Base-by-base conservation (phyloP, 1,140 invertebrate genomes). In the Nautilus pompilius region DNA sequence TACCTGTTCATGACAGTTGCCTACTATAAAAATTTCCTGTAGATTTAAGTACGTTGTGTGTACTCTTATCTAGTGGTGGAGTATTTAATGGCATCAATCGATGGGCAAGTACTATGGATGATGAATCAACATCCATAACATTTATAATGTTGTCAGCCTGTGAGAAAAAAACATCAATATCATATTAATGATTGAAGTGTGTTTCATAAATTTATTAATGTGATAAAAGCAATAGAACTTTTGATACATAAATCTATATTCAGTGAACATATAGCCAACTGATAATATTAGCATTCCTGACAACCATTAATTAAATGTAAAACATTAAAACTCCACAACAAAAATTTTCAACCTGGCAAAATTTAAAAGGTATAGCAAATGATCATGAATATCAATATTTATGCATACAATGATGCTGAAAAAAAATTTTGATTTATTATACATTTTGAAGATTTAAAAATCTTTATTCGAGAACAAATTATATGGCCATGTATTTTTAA, bases 11-110 rank as follows among this genome's bases (percentile, higher is more conserved):
- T 90, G 88, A 73, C 91, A 92, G 79, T 95, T 96, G 45, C 96
- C 95, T 56, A 98, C 90, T 67, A 98, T 95, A 30, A 98, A 85
- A 68, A 96, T 94, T 86, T 98, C 96, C 85, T 96, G 93, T 22
- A 98, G 85, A 41, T 89, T 89, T 59, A 96, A 85, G 59, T 82
- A 79, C 26, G 76, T 71, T 63, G 89, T n/a, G 90, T 68, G 90
- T 88, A 32, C 90, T 89, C 77, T 92, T 90, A 82, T 96, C 93
- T 68, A 94, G 87, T 17, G 92, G 91, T 55, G 93, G 93, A 56
- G 90, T 93, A 67, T 90, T 93, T 61, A 92, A 80, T 48, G 91
- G 89, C 71, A 90, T 92, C 74, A 95, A 86, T 82, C 93, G 81
- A 69, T 84, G 79, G 22, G 83, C 93, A 63, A 90, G 85, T 68